Evolutionary conservation across 2,797 vertebrate genomes (phyloP), one percentile per base, ranked within the genome.

Genomic region (Hylomyscus alleni): DNA sequence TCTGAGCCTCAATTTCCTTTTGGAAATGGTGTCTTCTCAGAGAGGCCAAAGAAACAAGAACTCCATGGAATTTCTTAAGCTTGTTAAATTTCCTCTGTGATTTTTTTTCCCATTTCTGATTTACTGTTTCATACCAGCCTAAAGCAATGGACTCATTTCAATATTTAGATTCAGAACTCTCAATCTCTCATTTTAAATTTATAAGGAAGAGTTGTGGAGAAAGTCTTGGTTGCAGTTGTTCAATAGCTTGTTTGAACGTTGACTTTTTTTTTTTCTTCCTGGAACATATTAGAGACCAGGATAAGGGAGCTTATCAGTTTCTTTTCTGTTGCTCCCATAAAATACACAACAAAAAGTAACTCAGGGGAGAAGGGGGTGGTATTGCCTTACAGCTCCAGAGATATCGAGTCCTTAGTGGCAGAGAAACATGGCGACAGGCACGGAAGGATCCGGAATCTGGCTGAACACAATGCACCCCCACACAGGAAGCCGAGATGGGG

Each of bases 31-130:
- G n/a, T 20, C 52, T 93, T 91, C 47, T 31, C 20, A 15, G 4
- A 4, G 4, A 26, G 7, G 29, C 65, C 19, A 93, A 22, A 84
- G 24, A 62, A 78, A 47, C 0, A 58, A 31, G 84, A 96, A 9
- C 22, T 58, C 11, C 50, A 26, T 44, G 0, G 65, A 44, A 76
- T 84, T 84, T 34, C 37, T 54, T 73, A 9, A 4, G 12, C 54
- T 82, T 69, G 22, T 83, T 82, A 54, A 93, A 91, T 83, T 87
- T 93, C 72, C 91, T 72, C 3, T 17, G n/a, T 75, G 77, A 65
- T 56, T 50, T 80, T 67, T 81, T 88, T 92, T 72, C 54, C 40
- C 52, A 6, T 73, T 93, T 91, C 93, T 94, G 76, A 81, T 84
- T 67, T 90, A 94, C 40, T 67, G 47, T 72, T 93, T 83, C 73